Evolutionary conservation across 2,888 invertebrate genomes (phyloP).

Genomic region (Steinernema scapterisci): DNA sequence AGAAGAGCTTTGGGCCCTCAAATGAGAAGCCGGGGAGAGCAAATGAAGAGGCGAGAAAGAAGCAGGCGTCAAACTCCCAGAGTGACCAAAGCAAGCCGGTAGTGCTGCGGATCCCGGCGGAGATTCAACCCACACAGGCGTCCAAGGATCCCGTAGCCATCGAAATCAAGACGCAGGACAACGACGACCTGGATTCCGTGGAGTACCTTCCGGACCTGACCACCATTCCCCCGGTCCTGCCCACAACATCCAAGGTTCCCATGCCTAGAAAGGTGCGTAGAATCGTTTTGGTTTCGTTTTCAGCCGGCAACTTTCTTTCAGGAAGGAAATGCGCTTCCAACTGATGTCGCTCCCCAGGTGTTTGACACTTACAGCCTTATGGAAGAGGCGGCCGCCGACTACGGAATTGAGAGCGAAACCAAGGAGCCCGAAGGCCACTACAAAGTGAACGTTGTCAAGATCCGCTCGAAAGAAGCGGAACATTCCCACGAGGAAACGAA

Average conservation of each 20-base stretch:
- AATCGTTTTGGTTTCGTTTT: too few species aligned
- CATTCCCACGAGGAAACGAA: background rate
- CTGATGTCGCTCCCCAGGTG: background rate
- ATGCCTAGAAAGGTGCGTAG: background rate
- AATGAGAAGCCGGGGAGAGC: too few species aligned
- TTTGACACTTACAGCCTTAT: constrained; percentile 23
- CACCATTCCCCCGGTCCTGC: background rate
- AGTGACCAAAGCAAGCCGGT: background rate
- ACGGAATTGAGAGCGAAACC: constrained; percentile 24
- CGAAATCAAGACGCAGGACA: constrained; percentile 25
- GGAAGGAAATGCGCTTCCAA: constrained; percentile 25
- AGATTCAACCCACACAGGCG: too few species aligned
- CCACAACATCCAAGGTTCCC: background rate
- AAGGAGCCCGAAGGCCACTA: constrained; percentile 20
- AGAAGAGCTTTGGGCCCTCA: too few species aligned
- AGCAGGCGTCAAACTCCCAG: background rate
- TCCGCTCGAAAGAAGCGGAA: constrained; percentile 11
- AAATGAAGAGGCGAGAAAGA: background rate
- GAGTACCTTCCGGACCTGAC: constrained; percentile 4
- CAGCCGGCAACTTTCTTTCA: background rate
- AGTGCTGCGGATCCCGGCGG: too few species aligned
- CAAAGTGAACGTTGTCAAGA: constrained; percentile 21
- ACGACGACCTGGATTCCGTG: background rate
- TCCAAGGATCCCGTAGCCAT: background rate
- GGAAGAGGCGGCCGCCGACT: constrained; percentile 12